Conservation (phyloP, 2,888 invertebrate species). For the Eumacrocentrus americanus region DNA sequence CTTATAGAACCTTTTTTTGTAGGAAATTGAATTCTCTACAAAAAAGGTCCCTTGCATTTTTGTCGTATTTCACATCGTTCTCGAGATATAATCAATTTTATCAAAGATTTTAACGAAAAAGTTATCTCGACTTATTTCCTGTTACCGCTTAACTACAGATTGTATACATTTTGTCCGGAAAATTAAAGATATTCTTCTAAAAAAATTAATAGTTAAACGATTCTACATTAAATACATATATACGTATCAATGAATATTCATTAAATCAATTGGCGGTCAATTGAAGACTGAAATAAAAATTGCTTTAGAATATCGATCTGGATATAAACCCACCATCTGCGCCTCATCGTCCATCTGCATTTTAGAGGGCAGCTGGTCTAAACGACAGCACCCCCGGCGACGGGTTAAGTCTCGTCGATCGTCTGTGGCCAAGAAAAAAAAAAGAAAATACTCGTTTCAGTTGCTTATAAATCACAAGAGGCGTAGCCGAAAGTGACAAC, state of each 20-base stretch:
- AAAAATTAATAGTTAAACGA: no score
- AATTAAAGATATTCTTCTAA: no score
- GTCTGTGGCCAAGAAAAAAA: background rate
- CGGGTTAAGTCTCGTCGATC: conserved; percentile 15
- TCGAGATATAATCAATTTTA: no score
- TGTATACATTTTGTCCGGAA: no score
- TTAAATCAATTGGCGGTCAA: conserved; percentile 5
- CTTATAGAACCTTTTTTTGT: no score
- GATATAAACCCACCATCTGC: conserved; percentile 24
- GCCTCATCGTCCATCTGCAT: conserved; percentile 23
- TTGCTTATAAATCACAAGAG: conserved; percentile 51
- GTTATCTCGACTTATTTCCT: no score
- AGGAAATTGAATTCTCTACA: no score
- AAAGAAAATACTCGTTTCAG: conserved; percentile 21
- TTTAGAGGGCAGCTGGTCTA: conserved; percentile 26
- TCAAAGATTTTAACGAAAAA: no score
- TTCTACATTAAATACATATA: no score
- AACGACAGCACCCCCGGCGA: conserved; percentile 29
- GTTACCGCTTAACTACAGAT: no score
- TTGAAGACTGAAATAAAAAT: conserved; percentile 2
- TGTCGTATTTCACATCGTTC: no score
- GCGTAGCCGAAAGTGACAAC: conserved; percentile 56
- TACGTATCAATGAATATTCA: conserved; percentile 10
- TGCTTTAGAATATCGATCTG: conserved; percentile 7
- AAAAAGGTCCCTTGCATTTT: no score